Base-by-base conservation (phyloP, 2,888 invertebrate species). In the Scotopteryx bipunctaria region DNA sequence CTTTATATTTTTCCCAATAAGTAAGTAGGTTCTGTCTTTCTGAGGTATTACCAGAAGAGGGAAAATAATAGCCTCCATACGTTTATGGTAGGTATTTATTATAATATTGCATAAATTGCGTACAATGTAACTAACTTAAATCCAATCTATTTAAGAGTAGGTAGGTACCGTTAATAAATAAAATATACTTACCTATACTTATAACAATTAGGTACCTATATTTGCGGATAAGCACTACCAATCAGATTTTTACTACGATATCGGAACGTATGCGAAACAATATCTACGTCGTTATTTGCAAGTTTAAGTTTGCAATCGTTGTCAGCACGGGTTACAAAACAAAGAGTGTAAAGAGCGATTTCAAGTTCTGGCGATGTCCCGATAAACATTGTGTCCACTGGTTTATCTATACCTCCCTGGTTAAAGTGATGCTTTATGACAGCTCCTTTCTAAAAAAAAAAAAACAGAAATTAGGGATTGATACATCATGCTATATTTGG, bases 301-400 rank as follows among this genome's bases (percentile, higher is more conserved):
- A 97, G 83, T 43, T 93, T 93, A 6, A 97, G 90, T 0, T 94
- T 94, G 66, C 97, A 97, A 3, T 93, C 91, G 51, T 92, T 89
- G 67, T 95, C 95, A 0, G 95, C 93, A 43, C 96, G 92, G 8
- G 95, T 87, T 32, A 96, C 87, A 77, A 95, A 97, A 74, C 98
- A 98, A 2, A 97, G 92, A 0, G 97, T 96, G 78, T 97, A 98
- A 1, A 98, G 80, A 0, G 98, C 96, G 85, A 98, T 92, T 81
- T 98, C 98, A 59, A 98, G 88, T 83, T 98, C 98, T 0, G 98
- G 98, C 43, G 97, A 97, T 1, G 96, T 96, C 15, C 97, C 97
- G 55, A 97, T 90, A 68, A 97, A 96, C 89, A 96, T 91, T 0
- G 93, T 92, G 42, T 94, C 94, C 0, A 95, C 95, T 0, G 96